Evolutionary conservation across 2,113 vertebrate species (phyloP), one percentile per base, ranked within the genome.

Genomic region (Hippocampus guttulatus): DNA sequence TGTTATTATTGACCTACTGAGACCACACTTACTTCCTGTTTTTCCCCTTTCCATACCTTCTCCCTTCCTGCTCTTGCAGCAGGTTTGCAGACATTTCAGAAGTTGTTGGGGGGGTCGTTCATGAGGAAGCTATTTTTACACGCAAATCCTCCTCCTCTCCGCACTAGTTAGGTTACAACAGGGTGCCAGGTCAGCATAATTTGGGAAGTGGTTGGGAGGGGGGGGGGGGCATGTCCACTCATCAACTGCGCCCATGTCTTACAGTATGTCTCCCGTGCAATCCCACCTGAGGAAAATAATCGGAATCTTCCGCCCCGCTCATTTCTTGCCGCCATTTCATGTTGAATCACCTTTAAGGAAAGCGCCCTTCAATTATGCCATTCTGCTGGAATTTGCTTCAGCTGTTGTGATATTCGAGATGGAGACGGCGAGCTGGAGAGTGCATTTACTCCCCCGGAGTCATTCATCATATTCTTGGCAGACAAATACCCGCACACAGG

Each of bases 321-420:
- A 6, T 77, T 49, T 65, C 68, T 75, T 71, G 71, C 71, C 74
- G 64, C 76, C 67, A 69, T 79, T 82, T 82, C 3, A 57, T 77
- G 73, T 66, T 58, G 65, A 85, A 82, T 88, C 75, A 80, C 85
- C 76, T 89, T 87, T 81, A 80, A 23, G 15, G 25, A 77, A 87
- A 90, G 87, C 84, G 85, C 77, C 82, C 87, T 69, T 57, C 83
- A 88, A 89, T 89, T 91, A 90, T 88, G 88, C 88, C 69, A 89
- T 89, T 89, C 85, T 81, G 76, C 80, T 83, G 88, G 85, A 88
- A 88, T 89, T 77, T 75, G 77, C 77, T 73, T 85, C 64, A 4
- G 49, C 57, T 21, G 70, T 67, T 25, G 68, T 75, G 81, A 79
- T 83, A 83, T 43, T 9, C 40, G 63, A 81, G 74, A 82, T 51